A percentile compares a stretch with the other conserved stretches of the same genome.
Conservation (phyloP, 2,797 vertebrate species). For the Sylvilagus floridanus region DNA sequence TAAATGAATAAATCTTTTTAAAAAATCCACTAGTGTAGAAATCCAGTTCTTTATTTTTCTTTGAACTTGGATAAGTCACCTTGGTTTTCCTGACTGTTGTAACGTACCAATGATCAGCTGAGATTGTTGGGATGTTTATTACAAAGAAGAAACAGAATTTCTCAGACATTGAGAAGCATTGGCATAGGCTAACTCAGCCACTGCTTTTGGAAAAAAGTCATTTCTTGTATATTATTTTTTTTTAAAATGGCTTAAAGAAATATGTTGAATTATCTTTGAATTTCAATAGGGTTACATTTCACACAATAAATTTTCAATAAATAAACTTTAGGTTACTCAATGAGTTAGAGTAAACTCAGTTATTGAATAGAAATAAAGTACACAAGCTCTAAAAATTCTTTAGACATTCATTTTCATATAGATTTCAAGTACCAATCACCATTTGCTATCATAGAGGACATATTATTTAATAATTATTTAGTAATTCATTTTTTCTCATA, state of each 20-base stretch:
- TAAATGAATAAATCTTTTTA: too few relatives aligned
- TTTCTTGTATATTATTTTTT: not conserved
- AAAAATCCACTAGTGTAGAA: not conserved
- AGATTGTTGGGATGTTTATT: not conserved
- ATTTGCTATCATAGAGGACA: not conserved
- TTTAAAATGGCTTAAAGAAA: not conserved
- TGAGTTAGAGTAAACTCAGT: not conserved
- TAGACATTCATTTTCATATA: not conserved
- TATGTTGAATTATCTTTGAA: not conserved
- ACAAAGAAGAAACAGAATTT: not conserved
- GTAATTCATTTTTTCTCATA: not conserved
- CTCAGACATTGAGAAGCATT: not conserved
- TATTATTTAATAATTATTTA: not conserved
- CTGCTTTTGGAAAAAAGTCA: not conserved
- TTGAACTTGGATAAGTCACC: constrained; percentile 4
- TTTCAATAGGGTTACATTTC: not conserved
- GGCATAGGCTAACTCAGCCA: not conserved
- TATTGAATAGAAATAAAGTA: not conserved
- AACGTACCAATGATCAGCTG: not conserved
- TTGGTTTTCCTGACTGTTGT: not conserved
- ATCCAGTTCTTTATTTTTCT: constrained; percentile 9
- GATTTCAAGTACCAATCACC: not conserved
- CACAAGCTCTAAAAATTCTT: not conserved
- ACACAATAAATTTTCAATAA: not conserved
- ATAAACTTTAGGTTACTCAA: not conserved